These are phyloP conservation scores for Spondyliosoma cantharus DNA, from an alignment of 2,797 vertebrate species.

Conservation along the genomic window DNA sequence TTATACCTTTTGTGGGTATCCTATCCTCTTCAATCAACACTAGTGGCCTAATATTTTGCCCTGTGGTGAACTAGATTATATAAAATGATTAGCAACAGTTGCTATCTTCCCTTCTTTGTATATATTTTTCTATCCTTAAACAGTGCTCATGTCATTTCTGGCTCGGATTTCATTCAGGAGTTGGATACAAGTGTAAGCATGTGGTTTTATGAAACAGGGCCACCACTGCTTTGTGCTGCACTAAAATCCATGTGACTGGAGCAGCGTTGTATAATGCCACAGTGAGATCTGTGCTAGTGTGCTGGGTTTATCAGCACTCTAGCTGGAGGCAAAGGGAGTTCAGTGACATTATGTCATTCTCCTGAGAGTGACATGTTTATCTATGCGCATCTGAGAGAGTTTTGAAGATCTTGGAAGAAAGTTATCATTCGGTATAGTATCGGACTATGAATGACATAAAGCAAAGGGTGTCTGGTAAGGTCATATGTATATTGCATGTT, in stretches of 20 bases:
- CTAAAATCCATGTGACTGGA: conserved; percentile 76
- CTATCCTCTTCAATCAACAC: neutral
- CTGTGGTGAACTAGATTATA: neutral
- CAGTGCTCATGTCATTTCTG: neutral
- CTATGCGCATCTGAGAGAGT: neutral
- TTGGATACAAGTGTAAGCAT: conserved; percentile 43
- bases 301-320: conserved; percentile 33
- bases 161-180: neutral
- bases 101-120: neutral
- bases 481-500: neutral
- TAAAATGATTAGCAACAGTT: neutral
- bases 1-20: neutral
- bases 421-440: neutral
- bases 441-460: no score
- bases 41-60: neutral
- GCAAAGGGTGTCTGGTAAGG: conserved; percentile 13
- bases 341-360: conserved; percentile 50
- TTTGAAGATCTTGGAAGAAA: neutral
- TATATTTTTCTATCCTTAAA: neutral
- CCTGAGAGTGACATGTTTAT: neutral
- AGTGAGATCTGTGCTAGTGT: conserved; percentile 74
- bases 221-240: conserved; percentile 41
- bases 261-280: conserved; percentile 77
- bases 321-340: conserved; percentile 25
- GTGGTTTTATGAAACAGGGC: conserved; percentile 73